Base-by-base conservation (phyloP, 2,888 invertebrate genomes). In the Tyria jacobaeae region DNA sequence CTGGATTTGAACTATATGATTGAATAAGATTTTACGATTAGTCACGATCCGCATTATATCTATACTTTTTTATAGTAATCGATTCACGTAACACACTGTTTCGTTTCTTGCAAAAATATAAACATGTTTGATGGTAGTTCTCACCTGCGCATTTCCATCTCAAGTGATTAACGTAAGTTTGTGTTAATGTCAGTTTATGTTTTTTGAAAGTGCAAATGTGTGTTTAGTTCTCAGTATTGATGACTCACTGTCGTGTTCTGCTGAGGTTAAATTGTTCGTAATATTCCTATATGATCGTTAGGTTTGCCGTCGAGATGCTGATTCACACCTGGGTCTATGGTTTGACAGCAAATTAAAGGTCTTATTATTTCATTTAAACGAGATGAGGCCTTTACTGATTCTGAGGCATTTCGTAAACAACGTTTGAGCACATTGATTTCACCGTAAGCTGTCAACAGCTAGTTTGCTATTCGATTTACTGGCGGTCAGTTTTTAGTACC, bases 181-280 rank as follows among this genome's bases (percentile, higher is more conserved):
- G 64, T 75, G 75, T 73, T 62, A 70, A 66, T 71, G 73, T 70
- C 73, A 64, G 65, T 64, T 54, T 54, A 60, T 64, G 58, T 62
- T 71, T 66, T 73, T 66, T 69, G 67, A 68, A 75, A 68, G 72
- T 78, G 71, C 68, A 73, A 62, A 62, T 58, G 52, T 58, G 21
- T 53, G 68, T 71, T 70, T 60, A 68, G 69, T 77, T 79, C 71
- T 69, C 70, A 72, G 71, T 73, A 70, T 57, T 60, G 44, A 70
- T 83, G 82, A 83, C 64, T 79, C 83, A 83, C 64, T 24, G 31
- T 56, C 34, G 50, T 58, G 62, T 64, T 71, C 62, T 66, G 70
- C 53, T 69, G 64, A 75, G 69, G 73, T 73, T 73, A 73, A 71
- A 64, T 49, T 71, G 70, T 61, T 57, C 62, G 70, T 76, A 71